Conservation (phyloP, 2,888 invertebrate species). For the Caenorhabditis panamensis region DNA sequence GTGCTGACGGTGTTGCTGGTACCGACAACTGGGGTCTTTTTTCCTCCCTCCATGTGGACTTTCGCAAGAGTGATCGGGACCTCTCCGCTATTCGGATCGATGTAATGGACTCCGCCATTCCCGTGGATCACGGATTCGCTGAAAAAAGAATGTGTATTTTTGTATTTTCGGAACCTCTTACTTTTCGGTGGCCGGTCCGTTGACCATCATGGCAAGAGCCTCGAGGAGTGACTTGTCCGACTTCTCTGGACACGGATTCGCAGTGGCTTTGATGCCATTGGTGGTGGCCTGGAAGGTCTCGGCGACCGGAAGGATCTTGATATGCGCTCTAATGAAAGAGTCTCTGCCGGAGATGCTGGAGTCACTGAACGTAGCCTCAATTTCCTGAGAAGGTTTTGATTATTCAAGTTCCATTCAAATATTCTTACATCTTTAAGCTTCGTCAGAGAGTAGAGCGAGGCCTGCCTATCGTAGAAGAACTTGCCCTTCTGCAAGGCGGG, state of each 20-base stretch:
- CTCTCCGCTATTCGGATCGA: not conserved
- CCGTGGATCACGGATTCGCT: too few relatives aligned
- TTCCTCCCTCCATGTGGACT: not conserved
- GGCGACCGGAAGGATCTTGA: not conserved
- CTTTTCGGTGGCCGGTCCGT: slow-evolving; percentile 3
- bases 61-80: not conserved
- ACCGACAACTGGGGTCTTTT: slow-evolving; percentile 15
- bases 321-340: not conserved
- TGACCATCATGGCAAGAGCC: slow-evolving; percentile 17
- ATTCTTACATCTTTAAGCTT: not conserved
- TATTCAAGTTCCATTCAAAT: too few relatives aligned
- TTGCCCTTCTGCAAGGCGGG: not conserved
- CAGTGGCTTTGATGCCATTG: slow-evolving; percentile 15
- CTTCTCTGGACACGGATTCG: slow-evolving; percentile 1
- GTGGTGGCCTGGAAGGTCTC: slow-evolving; percentile 33
- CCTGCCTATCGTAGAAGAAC: not conserved
- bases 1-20: slow-evolving; percentile 19
- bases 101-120: slow-evolving; percentile 28
- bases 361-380: not conserved
- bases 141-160: not conserved
- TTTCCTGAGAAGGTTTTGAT: too few relatives aligned
- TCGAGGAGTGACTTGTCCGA: slow-evolving; percentile 30
- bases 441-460: not conserved
- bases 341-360: not conserved
- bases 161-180: not conserved